Evolutionary conservation across 2,113 vertebrate species (phyloP).

Genomic region (Myotis davidii): DNA sequence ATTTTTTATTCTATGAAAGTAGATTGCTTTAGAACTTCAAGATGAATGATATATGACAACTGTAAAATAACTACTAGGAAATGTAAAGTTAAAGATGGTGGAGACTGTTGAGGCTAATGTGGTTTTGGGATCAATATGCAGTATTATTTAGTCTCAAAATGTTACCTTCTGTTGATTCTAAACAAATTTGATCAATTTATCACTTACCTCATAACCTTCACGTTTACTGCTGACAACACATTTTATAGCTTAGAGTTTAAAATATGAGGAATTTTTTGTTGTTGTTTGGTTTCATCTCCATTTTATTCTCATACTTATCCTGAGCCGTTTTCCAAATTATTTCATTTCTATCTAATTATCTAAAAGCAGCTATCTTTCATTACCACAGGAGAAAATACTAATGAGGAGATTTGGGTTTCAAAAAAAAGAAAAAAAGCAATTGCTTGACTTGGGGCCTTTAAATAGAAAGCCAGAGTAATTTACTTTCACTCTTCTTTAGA

Average conservation of each 20-base stretch:
- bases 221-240: neutral
- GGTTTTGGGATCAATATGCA: neutral
- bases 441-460: neutral
- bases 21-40: slow-evolving; percentile 4
- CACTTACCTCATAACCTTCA: neutral
- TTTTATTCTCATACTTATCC: neutral
- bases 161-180: neutral
- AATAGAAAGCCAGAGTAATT: neutral
- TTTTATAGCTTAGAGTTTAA: neutral
- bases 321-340: neutral
- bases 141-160: neutral
- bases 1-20: neutral
- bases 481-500: neutral
- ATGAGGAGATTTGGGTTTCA: neutral
- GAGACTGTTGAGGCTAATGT: neutral
- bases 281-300: neutral
- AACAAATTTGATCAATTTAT: neutral
- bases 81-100: neutral
- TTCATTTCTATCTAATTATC: neutral
- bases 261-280: neutral
- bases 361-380: neutral
- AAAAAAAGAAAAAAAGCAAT: neutral
- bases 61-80: slow-evolving; percentile 13
- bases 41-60: neutral
- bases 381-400: neutral